Evolutionary conservation across 2,888 invertebrate genomes (phyloP), one percentile per base, ranked within the genome.

Genomic region (Crepidodera aurea): DNA sequence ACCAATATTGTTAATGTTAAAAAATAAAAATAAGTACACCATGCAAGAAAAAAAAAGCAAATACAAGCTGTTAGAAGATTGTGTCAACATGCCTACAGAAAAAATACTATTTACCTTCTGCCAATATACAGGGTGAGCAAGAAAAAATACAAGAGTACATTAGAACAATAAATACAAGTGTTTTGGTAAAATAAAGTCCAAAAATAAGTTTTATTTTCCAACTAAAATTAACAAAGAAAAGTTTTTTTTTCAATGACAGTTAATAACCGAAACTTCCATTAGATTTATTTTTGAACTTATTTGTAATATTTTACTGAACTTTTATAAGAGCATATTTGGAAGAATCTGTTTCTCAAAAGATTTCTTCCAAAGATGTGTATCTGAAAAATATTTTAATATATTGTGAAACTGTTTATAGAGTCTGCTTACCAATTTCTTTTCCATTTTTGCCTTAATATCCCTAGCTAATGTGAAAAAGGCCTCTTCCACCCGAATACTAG

Each of bases 361-460:
- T n/a, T n/a, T n/a, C n/a, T n/a, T n/a, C n/a, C n/a, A n/a, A n/a
- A n/a, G n/a, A n/a, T 10, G 16, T 16, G 7, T 2, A 42, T 10
- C 3, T 1, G 4, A 42, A 1, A 42, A 18, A 18, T 2, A n/a
- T n/a, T n/a, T n/a, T n/a, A n/a, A n/a, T n/a, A n/a, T n/a, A n/a
- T n/a, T n/a, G n/a, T n/a, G n/a, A n/a, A n/a, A n/a, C n/a, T 22
- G 22, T 4, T 22, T 22, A 22, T 22, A 22, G 22, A 22, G 8
- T 40, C 16, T 40, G 5, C 87, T 84, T 85, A 96, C 97, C 93
- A 97, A 87, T 90, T 96, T 96, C 81, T 96, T 95, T 84, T 98
- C 98, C 90, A 95, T 96, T 87, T 98, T 98, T 64, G 93, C 91
- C 84, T 98, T 98, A 78, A 98, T 98, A 83, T 98, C 98, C 82